phyloP scores from a whole-genome alignment of 2,113 vertebrate genomes.

The Toxotes jaculatrix region DNA sequence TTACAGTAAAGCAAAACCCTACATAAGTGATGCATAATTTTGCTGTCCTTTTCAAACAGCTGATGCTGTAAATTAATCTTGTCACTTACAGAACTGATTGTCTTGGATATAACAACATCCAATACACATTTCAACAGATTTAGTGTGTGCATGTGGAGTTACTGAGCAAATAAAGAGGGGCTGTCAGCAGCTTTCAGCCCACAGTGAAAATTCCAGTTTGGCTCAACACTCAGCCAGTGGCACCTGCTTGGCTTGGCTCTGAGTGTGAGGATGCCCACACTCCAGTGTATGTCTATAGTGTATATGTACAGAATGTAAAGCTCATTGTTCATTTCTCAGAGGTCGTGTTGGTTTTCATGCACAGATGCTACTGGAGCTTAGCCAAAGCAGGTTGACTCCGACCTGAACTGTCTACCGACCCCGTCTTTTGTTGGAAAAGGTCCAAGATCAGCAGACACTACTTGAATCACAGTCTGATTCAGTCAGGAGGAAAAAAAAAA shows the following conservation, averaged over 20 bases:
- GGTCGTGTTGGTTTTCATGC: conserved; percentile 75
- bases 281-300: conserved; percentile 28
- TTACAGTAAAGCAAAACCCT: neutral
- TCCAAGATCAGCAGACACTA: neutral
- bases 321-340: conserved; percentile 49
- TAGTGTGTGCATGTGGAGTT: conserved; percentile 12
- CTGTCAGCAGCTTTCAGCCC: conserved; percentile 64
- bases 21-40: neutral
- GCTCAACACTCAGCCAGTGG: conserved; percentile 46
- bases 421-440: conserved; percentile 22
- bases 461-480: neutral
- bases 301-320: conserved; percentile 44
- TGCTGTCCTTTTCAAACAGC: neutral
- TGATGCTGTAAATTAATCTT: neutral
- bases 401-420: conserved; percentile 57
- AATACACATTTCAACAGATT: conserved; percentile 5
- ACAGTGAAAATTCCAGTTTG: conserved; percentile 65
- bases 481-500: neutral
- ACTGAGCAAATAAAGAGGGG: conserved; percentile 42
- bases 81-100: neutral
- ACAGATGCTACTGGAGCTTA: conserved; percentile 58
- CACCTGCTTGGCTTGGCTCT: conserved; percentile 41
- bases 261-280: conserved; percentile 41
- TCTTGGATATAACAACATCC: neutral
- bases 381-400: conserved; percentile 68